Base-by-base conservation (phyloP, 2,113 vertebrate species). In the Amblyopsis rosae region DNA sequence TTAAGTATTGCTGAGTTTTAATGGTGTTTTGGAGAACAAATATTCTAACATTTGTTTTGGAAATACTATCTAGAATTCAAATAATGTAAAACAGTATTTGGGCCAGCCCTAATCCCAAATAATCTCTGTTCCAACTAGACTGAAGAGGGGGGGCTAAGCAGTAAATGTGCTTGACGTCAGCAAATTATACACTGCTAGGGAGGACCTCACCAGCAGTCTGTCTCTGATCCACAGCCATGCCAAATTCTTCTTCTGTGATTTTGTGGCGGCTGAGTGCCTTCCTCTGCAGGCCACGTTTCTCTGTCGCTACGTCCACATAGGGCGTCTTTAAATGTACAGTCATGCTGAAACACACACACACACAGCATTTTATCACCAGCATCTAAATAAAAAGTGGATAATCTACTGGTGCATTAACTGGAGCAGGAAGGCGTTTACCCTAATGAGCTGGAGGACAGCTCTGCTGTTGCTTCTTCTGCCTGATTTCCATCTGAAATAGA, bases 311-410 rank as follows among this genome's bases (percentile, higher is more conserved):
- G 1, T 87, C 82, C 65, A 62, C 79, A 61, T 79, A 82, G 0
- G 91, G 88, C 0, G 87, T 91, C 65, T 90, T 90, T 8, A 92
- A 69, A 76, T 65, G 86, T 63, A 91, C 60, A 35, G 80, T 87
- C 35, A 41, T 41, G 35, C 35, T 41, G 35, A 41, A 8, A 41
- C 35, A 41, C 35, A 41, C 5, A 41, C 35, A 41, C 35, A 41
- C 35, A 41, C 35, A 41, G 26, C 2, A 26, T 26, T 26, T 26
- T 26, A 26, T 26, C n/a, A 4, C 53, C 15, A 16, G 53, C 17
- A 16, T n/a, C 53, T 17, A 10, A 16, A 56, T 17, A 17, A 59
- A 45, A 33, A 41, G 35, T 35, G 8, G 19, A 26, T 26, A 16
- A 12, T 51, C 50, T 12, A 51, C 15, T 53, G 12, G 35, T 41